Base-by-base conservation (phyloP, 2,888 invertebrate genomes). In the Esperia sulphurella region DNA sequence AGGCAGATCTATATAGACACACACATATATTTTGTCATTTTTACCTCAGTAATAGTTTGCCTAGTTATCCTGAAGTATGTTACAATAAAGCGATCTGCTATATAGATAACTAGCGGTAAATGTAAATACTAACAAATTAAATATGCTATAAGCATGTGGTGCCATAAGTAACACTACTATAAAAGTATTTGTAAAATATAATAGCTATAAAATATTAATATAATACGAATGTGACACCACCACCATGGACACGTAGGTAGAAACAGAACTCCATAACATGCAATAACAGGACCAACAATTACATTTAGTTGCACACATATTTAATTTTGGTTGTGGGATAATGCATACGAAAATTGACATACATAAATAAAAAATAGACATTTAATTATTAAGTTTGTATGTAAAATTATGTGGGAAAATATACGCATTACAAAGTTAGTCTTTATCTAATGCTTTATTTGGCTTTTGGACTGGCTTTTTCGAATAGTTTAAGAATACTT, bases 341-440 rank as follows among this genome's bases (percentile, higher is more conserved):
- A 52, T 54, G 48, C 53, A 51, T 50, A 52, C 49, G 35, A 51
- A 52, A 54, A 49, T 45, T 57, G 52, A 52, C 49, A 53, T 48
- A 48, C 51, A 52, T 58, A 58, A 53, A 49, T 45, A 50, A 43
- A 52, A 65, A 50, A 13, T 44, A 44, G 13, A 47, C 44, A 59
- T 68, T 55, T 64, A 65, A 68, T 60, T 65, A 70, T 72, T 71
- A 76, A 79, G 72, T 70, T 75, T 81, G 75, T 86, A 83, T 69
- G 73, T 84, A 80, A 83, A 84, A 75, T 71, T 83, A 76, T 84
- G 86, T 87, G 88, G 88, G 88, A 88, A 89, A 88, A 80, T 79
- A 89, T 89, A 84, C 89, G 89, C 89, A 81, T 88, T 89, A 88
- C 82, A 75, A 75, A 77, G 74, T 78, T 87, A 87, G 83, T 82